A percentile compares a stretch with the other conserved stretches of the same genome.
These are phyloP conservation scores for Cheilosia scutellata DNA, from an alignment of 2,888 invertebrate species.

Conservation along the genomic window DNA sequence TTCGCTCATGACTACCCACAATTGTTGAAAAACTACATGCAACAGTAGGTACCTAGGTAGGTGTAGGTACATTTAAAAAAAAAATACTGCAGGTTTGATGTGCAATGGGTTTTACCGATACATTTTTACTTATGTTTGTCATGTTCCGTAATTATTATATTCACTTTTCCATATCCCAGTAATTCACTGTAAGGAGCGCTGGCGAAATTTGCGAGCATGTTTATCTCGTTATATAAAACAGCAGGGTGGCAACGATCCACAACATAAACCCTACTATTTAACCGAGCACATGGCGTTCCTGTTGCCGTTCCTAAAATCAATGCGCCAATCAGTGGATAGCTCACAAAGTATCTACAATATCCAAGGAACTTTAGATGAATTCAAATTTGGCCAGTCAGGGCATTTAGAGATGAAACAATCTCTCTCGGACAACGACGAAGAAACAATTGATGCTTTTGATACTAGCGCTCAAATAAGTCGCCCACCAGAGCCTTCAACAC, in stretches of 20 bases:
- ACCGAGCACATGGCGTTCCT: conserved; percentile 84
- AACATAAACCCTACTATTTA: conserved; percentile 84
- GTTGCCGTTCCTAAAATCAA: conserved; percentile 83
- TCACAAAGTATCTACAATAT: conserved; percentile 78
- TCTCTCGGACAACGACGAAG: conserved; percentile 82
- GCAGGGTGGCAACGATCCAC: conserved; percentile 82
- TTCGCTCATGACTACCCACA: too few species aligned
- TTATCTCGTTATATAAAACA: conserved; percentile 83
- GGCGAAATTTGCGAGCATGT: conserved; percentile 84
- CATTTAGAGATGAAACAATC: conserved; percentile 81
- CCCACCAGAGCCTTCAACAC: conserved; percentile 77
- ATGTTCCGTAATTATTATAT: neutral
- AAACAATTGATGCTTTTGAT: conserved; percentile 82
- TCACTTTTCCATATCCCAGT: conserved; percentile 77
- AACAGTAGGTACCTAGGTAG: too few species aligned
- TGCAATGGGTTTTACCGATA: too few species aligned
- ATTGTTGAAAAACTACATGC: too few species aligned
- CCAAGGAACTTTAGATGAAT: conserved; percentile 51
- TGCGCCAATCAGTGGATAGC: conserved; percentile 80
- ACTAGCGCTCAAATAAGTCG: conserved; percentile 70
- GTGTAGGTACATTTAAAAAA: too few species aligned
- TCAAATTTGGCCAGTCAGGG: conserved; percentile 49
- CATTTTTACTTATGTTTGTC: neutral
- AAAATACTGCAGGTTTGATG: too few species aligned
- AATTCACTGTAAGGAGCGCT: conserved; percentile 84